Evolutionary conservation across 92 coral and sea anemone species (phyloP), one percentile per base, ranked within the genome.

Genomic region (Porites lobata): DNA sequence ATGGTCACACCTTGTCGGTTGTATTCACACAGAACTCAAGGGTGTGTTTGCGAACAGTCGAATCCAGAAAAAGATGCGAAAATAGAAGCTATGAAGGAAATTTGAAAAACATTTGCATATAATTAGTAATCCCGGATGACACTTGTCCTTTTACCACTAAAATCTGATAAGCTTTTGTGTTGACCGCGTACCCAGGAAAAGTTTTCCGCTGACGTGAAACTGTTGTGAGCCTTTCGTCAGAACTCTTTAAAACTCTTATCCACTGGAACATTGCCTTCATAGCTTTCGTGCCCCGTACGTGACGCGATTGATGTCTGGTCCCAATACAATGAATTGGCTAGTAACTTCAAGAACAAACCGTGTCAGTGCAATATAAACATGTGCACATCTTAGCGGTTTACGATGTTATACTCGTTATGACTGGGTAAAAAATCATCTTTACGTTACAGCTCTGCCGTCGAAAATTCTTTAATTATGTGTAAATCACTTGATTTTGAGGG

Each of bases 131-230:
- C n/a, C 65, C 50, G 73, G 51, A 19, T 32, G 22, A 24, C 19
- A 10, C 8, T 20, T 18, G 69, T 9, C 14, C 29, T 54, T 54
- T 9, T 29, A 26, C 32, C 75, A 56, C n/a, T 19, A 54, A 56
- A 81, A 82, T 57, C 78, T 70, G 77, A 82, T 70, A 14, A 26
- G 69, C 7, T 11, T 10, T 17, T 5, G 43, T 69, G 78, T 82
- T 82, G 78, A 57, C 69, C 20, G 68, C 63, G 20, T 81, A 52
- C 6, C 11, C 65, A 1, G n/a, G n/a, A 7, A 68, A 69, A n/a
- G 50, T 68, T 57, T 43, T 82, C 67, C 43, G 69, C 78, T 71
- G 69, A 82, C 86, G 86, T 17, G 59, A 11, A 54, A 57, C 47
- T 5, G 18, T 57, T 71, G 58, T 70, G 19, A 38, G 19, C 70